Evolutionary conservation across 2,888 invertebrate genomes (phyloP).

Genomic region (Eugnorisma glareosa): DNA sequence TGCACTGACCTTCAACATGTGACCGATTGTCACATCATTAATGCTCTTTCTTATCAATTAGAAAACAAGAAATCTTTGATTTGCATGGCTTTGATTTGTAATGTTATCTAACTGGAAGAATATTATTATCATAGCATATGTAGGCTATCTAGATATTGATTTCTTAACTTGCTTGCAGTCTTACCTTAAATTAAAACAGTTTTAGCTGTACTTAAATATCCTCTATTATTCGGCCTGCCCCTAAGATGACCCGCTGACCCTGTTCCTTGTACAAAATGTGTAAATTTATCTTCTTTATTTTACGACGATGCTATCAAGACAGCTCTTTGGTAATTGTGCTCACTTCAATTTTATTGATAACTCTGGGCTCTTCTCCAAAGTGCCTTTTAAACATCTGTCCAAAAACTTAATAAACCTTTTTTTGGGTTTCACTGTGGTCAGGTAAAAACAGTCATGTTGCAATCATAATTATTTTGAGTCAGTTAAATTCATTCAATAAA

Average conservation of each 20-base stretch:
- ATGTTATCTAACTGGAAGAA: constrained; percentile 40
- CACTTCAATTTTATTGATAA: background rate
- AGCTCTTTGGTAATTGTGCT: background rate
- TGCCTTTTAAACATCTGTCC: background rate
- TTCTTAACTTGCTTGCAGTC: constrained; percentile 11
- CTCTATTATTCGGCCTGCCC: no score
- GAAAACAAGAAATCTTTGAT: constrained; percentile 43
- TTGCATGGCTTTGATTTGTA: constrained; percentile 52
- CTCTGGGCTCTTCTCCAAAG: background rate
- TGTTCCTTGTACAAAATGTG: background rate
- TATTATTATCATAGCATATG: constrained; percentile 10
- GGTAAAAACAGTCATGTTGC: background rate
- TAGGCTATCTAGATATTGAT: constrained; percentile 7
- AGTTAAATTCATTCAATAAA: background rate
- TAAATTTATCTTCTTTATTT: background rate
- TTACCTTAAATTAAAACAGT: background rate
- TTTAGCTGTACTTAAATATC: background rate
- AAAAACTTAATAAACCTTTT: background rate
- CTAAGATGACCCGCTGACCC: no score
- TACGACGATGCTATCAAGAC: background rate
- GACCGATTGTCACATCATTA: constrained; percentile 76
- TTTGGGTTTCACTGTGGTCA: background rate
- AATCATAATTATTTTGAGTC: background rate
- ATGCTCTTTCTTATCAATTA: constrained; percentile 65
- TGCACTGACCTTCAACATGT: constrained; percentile 86